These are phyloP conservation scores for Halichoerus grypus DNA, from an alignment of 2,113 vertebrate genomes.

Conservation along the genomic window DNA sequence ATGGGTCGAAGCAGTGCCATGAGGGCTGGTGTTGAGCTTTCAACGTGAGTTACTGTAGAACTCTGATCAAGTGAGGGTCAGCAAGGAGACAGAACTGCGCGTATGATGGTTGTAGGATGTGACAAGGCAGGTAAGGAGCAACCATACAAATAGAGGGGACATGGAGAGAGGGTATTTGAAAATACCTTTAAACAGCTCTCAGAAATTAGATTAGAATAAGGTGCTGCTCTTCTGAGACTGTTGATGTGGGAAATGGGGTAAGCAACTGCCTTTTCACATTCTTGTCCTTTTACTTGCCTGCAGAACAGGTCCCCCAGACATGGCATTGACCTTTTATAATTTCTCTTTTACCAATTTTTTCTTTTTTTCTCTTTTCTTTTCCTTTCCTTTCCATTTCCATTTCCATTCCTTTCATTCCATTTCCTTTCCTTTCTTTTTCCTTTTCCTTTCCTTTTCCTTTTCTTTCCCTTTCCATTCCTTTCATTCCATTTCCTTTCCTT, in stretches of 20 bases:
- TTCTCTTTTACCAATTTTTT: neutral
- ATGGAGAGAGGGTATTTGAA: neutral
- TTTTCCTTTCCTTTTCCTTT: too few species aligned
- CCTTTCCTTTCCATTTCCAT: too few species aligned
- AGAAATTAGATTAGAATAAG: neutral
- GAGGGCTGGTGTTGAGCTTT: neutral
- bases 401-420: too few species aligned
- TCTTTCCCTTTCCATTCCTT: too few species aligned
- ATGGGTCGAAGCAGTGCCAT: accelerated
- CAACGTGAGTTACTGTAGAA: neutral
- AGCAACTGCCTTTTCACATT: neutral
- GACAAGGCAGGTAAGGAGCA: accelerated
- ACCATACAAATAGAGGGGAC: neutral
- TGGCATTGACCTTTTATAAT: neutral
- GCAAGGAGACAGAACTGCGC: accelerated
- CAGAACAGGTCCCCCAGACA: neutral
- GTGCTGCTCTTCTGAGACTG: neutral
- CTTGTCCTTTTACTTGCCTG: too few species aligned
- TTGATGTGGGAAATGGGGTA: too few species aligned
- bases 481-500: too few species aligned
- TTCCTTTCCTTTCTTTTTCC: too few species aligned
- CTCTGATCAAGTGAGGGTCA: neutral
- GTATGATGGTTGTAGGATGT: accelerated
- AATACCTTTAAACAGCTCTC: neutral
- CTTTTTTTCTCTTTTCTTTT: neutral